These are phyloP conservation scores for Balanococcus diminutus DNA, from an alignment of 2,888 invertebrate species.

Conservation along the genomic window DNA sequence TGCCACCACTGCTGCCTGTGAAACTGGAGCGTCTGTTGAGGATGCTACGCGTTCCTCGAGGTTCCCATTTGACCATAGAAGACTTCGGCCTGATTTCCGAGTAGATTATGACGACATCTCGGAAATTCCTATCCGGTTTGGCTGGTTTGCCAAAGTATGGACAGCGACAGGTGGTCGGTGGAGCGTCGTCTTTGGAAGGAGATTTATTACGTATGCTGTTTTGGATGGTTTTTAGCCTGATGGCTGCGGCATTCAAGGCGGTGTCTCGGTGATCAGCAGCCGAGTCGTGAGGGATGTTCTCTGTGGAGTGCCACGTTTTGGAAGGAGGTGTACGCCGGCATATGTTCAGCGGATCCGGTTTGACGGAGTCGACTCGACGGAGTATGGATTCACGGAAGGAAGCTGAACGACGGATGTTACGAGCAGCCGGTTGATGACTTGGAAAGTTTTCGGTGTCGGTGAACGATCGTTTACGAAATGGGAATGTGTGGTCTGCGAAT, in stretches of 20 bases:
- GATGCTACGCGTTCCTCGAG: conserved; percentile 35
- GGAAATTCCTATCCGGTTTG: conserved; percentile 66
- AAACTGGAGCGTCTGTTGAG: conserved; percentile 56
- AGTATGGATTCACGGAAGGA: conserved; percentile 63
- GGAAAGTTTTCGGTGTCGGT: background rate
- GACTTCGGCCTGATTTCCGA: conserved; percentile 44
- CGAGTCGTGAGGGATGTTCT: background rate
- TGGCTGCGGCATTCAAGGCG: background rate
- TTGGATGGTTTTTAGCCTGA: background rate
- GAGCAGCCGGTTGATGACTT: background rate
- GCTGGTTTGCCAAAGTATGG: background rate
- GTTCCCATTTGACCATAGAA: conserved; percentile 23
- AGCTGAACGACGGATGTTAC: conserved; percentile 57
- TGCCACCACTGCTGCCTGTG: conserved; percentile 55
- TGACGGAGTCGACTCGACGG: conserved; percentile 67
- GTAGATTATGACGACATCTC: background rate
- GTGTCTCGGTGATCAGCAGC: conserved; percentile 59
- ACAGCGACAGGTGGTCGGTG: background rate
- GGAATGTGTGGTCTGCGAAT: conserved; percentile 50
- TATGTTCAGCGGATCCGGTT: background rate
- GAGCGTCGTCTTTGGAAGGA: background rate
- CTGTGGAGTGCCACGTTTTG: conserved; percentile 35
- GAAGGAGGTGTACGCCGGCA: background rate
- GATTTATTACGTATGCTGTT: background rate
- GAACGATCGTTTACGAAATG: conserved; percentile 47